Percentiles rank a stretch among this genome's conserved stretches.
phyloP scores from a whole-genome alignment of 2,888 invertebrate species.

The Tachina fera region DNA sequence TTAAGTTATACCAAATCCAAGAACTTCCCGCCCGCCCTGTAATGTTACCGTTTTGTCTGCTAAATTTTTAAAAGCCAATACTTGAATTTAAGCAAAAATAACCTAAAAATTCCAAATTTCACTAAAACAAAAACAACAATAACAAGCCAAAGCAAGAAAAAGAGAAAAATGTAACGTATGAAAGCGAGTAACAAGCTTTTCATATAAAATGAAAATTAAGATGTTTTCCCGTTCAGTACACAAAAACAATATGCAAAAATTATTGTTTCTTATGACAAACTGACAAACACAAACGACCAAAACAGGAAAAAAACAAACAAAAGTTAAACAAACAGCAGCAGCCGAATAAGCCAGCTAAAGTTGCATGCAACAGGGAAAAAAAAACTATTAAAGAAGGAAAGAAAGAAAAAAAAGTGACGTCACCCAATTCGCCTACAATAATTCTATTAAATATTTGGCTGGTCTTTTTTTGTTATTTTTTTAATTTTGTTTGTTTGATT shows the following conservation, averaged over 20 bases:
- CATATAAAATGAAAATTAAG: slow-evolving; percentile 67
- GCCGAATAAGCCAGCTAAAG: neutral
- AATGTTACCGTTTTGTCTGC: slow-evolving; percentile 59
- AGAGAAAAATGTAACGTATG: slow-evolving; percentile 9
- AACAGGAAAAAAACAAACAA: slow-evolving; percentile 18
- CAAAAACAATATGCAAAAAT: slow-evolving; percentile 72
- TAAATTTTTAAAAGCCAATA: slow-evolving; percentile 12
- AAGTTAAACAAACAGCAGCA: slow-evolving; percentile 42
- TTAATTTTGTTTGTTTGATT: slow-evolving; percentile 12
- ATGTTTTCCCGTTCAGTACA: slow-evolving; percentile 71
- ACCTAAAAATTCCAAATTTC: slow-evolving; percentile 49
- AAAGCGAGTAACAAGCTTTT: slow-evolving; percentile 34
- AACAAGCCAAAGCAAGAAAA: neutral
- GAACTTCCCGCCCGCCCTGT: slow-evolving; percentile 22
- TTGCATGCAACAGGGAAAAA: slow-evolving; percentile 8
- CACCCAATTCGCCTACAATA: slow-evolving; percentile 72
- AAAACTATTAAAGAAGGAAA: slow-evolving; percentile 2
- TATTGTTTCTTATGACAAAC: slow-evolving; percentile 71
- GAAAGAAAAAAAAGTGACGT: slow-evolving; percentile 62
- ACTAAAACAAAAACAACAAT: slow-evolving; percentile 13
- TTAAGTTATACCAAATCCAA: neutral
- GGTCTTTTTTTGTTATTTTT: slow-evolving; percentile 45
- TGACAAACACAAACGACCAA: slow-evolving; percentile 57
- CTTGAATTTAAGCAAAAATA: slow-evolving; percentile 38
- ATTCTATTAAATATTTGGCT: slow-evolving; percentile 64